A percentile compares a stretch with the other conserved stretches of the same genome.
phyloP scores from a whole-genome alignment of 2,113 vertebrate genomes.

The Daboia siamensis region DNA sequence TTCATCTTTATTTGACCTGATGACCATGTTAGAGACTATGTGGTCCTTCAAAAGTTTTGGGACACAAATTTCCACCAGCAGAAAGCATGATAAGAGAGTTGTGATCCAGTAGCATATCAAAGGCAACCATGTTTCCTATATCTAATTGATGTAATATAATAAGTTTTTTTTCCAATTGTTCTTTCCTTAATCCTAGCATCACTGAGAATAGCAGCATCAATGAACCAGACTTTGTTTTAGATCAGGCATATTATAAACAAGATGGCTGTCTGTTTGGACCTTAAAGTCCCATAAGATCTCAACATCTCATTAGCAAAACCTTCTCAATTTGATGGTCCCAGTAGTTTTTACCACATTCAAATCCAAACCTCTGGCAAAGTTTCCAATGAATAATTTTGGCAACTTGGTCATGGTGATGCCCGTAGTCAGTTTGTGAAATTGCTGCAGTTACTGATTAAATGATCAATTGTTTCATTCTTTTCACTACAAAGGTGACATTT shows the following conservation, averaged over 20 bases:
- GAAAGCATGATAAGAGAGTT: not conserved
- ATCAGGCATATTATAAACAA: not conserved
- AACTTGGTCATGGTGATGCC: not conserved
- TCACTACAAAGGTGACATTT: not conserved
- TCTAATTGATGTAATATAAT: not conserved
- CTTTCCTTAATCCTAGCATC: not conserved
- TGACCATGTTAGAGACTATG: not conserved
- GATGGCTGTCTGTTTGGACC: not conserved
- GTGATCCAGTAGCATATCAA: not conserved
- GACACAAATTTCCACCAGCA: not conserved
- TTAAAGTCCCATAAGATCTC: not conserved
- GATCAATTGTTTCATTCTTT: not conserved
- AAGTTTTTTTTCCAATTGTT: not conserved
- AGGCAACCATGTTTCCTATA: not conserved
- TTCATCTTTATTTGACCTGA: not conserved
- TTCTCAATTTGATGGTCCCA: not conserved
- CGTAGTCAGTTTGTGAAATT: not conserved
- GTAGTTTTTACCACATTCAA: not conserved
- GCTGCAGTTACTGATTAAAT: not conserved
- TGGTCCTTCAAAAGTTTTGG: not conserved
- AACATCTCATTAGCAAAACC: not conserved
- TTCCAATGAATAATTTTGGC: not conserved
- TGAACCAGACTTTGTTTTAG: not conserved
- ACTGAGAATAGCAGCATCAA: not conserved
- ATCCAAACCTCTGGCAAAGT: not conserved